Percentiles rank a stretch among this genome's conserved stretches.
Evolutionary conservation across 1,140 invertebrate genomes (phyloP).

Genomic region (Mactra quadrangularis): DNA sequence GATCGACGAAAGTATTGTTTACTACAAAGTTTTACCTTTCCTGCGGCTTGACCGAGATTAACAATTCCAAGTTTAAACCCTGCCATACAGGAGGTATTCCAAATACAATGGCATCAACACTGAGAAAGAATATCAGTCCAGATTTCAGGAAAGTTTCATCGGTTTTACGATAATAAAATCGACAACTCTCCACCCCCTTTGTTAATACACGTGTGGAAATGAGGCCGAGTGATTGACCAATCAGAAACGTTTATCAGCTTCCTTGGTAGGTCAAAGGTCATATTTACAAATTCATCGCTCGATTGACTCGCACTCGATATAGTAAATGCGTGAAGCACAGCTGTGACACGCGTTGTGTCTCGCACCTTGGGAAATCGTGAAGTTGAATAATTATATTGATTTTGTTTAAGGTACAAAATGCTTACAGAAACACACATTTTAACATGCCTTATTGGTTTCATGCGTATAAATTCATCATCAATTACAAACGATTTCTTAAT

Average conservation of each 20-base stretch:
- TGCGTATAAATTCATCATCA: too few relatives aligned
- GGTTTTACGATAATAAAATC: background rate
- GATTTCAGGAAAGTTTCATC: background rate
- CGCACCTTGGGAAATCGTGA: too few relatives aligned
- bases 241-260: slow-evolving; percentile 54
- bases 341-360: too few relatives aligned
- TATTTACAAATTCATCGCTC: slow-evolving; percentile 70
- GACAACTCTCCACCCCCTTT: slow-evolving; percentile 64
- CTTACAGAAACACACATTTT: too few relatives aligned
- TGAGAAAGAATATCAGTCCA: background rate
- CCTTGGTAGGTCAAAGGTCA: slow-evolving; percentile 71
- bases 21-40: slow-evolving; percentile 79
- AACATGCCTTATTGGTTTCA: too few relatives aligned
- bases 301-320: slow-evolving; percentile 24
- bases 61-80: slow-evolving; percentile 83
- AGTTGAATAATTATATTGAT: too few relatives aligned
- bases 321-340: too few relatives aligned
- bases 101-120: background rate
- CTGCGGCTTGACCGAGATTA: slow-evolving; percentile 83
- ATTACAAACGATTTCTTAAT: too few relatives aligned
- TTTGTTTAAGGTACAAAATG: too few relatives aligned
- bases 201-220: slow-evolving; percentile 75
- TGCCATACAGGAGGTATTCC: slow-evolving; percentile 66
- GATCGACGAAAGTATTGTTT: background rate
- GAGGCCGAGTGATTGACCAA: slow-evolving; percentile 67